Evolutionary conservation across 2,113 vertebrate genomes (phyloP).

Genomic region (Catharus minimus): DNA sequence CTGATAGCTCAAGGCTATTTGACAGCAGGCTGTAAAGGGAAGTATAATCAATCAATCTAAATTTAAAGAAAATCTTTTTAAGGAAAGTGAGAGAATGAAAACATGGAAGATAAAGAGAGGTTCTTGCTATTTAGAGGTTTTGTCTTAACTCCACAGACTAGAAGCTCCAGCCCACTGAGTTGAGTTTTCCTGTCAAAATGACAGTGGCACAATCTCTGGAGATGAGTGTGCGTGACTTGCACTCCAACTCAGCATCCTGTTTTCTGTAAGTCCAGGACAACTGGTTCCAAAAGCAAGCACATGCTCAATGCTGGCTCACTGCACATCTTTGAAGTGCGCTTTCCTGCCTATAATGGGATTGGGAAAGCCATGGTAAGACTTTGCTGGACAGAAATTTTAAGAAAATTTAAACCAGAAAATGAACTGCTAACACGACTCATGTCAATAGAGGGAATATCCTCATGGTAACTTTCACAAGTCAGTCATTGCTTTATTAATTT

Average conservation of each 20-base stretch:
- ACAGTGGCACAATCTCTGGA: rapidly evolving
- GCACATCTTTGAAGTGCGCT: rapidly evolving
- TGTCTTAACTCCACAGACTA: not conserved
- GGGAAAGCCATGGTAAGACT: rapidly evolving
- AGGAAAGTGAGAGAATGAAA: not conserved
- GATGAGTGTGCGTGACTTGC: not conserved
- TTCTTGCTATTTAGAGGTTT: not conserved
- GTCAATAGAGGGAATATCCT: not conserved
- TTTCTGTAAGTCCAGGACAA: not conserved
- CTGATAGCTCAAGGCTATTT: not conserved
- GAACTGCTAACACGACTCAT: not conserved
- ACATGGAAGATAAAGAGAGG: not conserved
- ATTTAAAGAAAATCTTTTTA: not conserved
- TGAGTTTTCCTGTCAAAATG: not conserved
- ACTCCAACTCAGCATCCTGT: not conserved
- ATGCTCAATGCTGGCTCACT: too few species aligned
- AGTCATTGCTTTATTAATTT: not conserved
- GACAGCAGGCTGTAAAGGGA: not conserved
- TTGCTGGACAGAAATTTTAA: not conserved
- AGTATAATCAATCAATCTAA: not conserved
- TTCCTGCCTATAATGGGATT: rapidly evolving
- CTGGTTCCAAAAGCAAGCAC: not conserved
- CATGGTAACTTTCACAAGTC: not conserved
- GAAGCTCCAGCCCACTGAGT: not conserved
- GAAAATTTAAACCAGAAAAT: not conserved